A percentile compares a stretch with the other conserved stretches of the same genome.
These are phyloP conservation scores for Arrhamphus sclerolepis DNA, from an alignment of 2,797 vertebrate species.

Conservation along the genomic window DNA sequence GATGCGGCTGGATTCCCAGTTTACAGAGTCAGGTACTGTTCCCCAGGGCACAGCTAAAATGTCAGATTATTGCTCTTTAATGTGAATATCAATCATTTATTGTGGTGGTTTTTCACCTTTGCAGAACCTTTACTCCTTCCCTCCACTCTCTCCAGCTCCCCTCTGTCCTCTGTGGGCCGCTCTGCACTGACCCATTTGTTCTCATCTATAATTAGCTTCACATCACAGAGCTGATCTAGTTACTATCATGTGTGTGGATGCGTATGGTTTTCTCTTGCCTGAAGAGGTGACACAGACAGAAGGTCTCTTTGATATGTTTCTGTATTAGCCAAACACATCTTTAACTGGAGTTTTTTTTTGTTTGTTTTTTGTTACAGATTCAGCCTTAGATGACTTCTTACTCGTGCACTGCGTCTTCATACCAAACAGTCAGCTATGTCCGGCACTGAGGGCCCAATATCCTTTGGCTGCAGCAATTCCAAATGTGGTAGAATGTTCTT, in stretches of 20 bases:
- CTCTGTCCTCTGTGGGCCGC: constrained; percentile 35
- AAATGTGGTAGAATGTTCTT: constrained; percentile 1
- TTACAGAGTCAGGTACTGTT: constrained; percentile 86
- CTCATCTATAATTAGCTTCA: constrained; percentile 65
- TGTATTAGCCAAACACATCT: constrained; percentile 17
- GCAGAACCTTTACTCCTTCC: constrained; percentile 21
- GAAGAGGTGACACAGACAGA: constrained; percentile 52
- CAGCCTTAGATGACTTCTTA: constrained; percentile 92
- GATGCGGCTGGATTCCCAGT: constrained; percentile 90
- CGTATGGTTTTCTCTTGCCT: constrained; percentile 59
- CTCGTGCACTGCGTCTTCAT: constrained; percentile 98
- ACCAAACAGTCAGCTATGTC: constrained; percentile 91
- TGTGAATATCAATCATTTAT: constrained; percentile 27
- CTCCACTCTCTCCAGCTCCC: constrained; percentile 9
- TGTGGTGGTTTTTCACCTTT: constrained; percentile 33
- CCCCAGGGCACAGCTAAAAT: constrained; percentile 9
- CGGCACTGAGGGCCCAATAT: constrained; percentile 95
- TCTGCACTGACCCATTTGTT: constrained; percentile 63
- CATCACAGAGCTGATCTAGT: constrained; percentile 69
- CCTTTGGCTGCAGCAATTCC: constrained; percentile 73
- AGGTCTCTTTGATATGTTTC: constrained; percentile 48
- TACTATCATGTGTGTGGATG: constrained; percentile 49
- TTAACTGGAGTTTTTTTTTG: constrained; percentile 24
- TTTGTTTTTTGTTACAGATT: constrained; percentile 79
- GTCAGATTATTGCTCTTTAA: constrained; percentile 27